Evolutionary conservation across 2,797 vertebrate species (phyloP), one percentile per base, ranked within the genome.

Genomic region (Coccyzus lansbergi): DNA sequence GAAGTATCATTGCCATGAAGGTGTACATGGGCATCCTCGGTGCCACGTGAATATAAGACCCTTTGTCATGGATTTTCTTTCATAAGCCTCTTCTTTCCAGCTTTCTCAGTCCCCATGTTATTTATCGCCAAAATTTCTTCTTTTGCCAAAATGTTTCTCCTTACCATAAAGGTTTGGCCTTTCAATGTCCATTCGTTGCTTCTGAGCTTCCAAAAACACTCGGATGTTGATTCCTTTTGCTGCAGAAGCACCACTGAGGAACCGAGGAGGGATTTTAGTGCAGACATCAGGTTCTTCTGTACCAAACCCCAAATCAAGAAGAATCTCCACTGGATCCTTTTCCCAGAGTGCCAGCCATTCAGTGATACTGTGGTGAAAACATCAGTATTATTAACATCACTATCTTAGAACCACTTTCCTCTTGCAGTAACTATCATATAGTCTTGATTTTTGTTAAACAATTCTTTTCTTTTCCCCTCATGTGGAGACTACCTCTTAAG

Each of bases 241-340:
- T 48, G 97, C 95, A 48, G 99, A 99, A 94, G 94, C 94, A 86
- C 97, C 95, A 87, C 96, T 97, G 70, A 99, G 98, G 95, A 99
- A 99, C 5, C 98, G 98, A 77, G 97, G 94, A 20, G 99, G 99
- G 70, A 99, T 99, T 93, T 98, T 98, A 21, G 97, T 98, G 20
- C 97, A 98, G 72, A 99, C 98, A 86, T 99, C 98, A 2, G 98
- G 98, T 90, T 99, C 99, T 26, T 99, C 98, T 60, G 94, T 96
- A 31, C 99, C 99, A 83, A 99, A 99, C 17, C 99, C 99, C 95
- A 99, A 97, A 90, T 99, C 98, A 90, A 99, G 94, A 34, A 99
- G 98, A 90, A 99, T 83, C 93, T 99, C 99, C 93, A 98, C 98
- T 1, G 99, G 99, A 94, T 99, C 99, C 34, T 98, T 98, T 63